Base-by-base conservation (phyloP, 2,113 vertebrate species). In the Eretmodus cyanostictus region DNA sequence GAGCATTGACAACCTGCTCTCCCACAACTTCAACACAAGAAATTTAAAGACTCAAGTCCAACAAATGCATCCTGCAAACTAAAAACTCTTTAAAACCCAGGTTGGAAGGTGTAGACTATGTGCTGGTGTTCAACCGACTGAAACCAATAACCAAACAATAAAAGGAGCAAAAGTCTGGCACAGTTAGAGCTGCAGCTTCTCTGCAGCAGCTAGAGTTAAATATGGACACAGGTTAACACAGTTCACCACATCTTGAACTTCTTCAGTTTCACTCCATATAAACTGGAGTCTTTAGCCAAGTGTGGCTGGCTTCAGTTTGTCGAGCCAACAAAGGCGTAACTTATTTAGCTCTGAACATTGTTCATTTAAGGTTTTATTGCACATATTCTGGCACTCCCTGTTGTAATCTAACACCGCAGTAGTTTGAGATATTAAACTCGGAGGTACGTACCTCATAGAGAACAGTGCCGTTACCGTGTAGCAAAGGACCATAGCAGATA, bases 401-500 rank as follows among this genome's bases (percentile, higher is more conserved):
- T 76, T 76, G 16, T 47, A 66, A 29, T 29, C 24, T 7, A 76
- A 47, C 9, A 47, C 9, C 10, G 9, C 16, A 76, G 42, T 29
- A 49, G 31, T 54, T 27, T 38, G 2, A 40, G 24, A 82, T 31
- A 40, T 8, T 54, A 11, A 73, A 40, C 7, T 22, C 5, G 1
- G 29, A 7, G 55, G 6, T 22, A 87, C 90, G 29, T 94, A 99
- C 98, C 98, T 99, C 98, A 53, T 99, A 99, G 40, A 99, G 97
- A 90, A 99, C 93, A 0, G 98, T 98, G 91, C 97, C 96, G 94
- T 98, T 99, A 2, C 98, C 98, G 66, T 99, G 98, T 27, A 99
- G 96, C 68, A 99, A 97, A 73, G 99, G 99, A 57, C 91, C 98
- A 14, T 99, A 99, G 93, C 98, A 99, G 93, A 99, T 98, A 61